A percentile compares a stretch with the other conserved stretches of the same genome.
phyloP scores from a whole-genome alignment of 2,888 invertebrate genomes.

The Auanema sp. region DNA sequence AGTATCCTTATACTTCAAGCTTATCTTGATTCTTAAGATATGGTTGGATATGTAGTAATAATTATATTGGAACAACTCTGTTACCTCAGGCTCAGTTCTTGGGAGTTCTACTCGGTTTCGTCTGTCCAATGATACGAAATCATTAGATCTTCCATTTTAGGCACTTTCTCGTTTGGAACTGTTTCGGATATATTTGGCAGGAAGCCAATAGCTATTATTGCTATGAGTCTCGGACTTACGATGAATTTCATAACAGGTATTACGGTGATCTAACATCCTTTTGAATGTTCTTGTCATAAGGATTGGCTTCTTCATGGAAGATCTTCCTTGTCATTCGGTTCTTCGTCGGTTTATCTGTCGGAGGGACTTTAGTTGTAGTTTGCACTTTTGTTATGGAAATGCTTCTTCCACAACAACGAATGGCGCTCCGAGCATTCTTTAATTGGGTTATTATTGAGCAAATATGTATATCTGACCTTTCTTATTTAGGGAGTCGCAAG shows the following conservation, averaged over 20 bases:
- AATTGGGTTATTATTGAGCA: constrained; percentile 53
- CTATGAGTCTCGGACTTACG: constrained; percentile 49
- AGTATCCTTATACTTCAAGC: background rate
- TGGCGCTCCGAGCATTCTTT: constrained; percentile 62
- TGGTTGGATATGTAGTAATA: constrained; percentile 56
- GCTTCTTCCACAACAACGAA: constrained; percentile 61
- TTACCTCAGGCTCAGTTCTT: constrained; percentile 55
- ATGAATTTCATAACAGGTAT: constrained; percentile 47
- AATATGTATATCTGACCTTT: background rate
- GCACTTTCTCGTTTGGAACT: constrained; percentile 58
- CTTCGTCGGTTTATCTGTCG: constrained; percentile 46
- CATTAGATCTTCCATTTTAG: constrained; percentile 6
- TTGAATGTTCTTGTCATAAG: constrained; percentile 2
- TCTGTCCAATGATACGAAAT: background rate
- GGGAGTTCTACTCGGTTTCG: constrained; percentile 38
- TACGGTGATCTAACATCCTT: background rate
- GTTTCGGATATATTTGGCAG: constrained; percentile 45
- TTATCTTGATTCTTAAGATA: constrained; percentile 28
- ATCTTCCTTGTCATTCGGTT: constrained; percentile 24
- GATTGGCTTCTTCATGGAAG: constrained; percentile 21
- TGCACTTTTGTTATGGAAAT: constrained; percentile 63
- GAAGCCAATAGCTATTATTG: constrained; percentile 46
- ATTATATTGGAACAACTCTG: constrained; percentile 44
- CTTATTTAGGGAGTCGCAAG: constrained; percentile 48
- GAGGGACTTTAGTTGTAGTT: constrained; percentile 60